These are phyloP conservation scores for Lasioglossum villosulum DNA, from an alignment of 2,888 invertebrate species.

Conservation along the genomic window DNA sequence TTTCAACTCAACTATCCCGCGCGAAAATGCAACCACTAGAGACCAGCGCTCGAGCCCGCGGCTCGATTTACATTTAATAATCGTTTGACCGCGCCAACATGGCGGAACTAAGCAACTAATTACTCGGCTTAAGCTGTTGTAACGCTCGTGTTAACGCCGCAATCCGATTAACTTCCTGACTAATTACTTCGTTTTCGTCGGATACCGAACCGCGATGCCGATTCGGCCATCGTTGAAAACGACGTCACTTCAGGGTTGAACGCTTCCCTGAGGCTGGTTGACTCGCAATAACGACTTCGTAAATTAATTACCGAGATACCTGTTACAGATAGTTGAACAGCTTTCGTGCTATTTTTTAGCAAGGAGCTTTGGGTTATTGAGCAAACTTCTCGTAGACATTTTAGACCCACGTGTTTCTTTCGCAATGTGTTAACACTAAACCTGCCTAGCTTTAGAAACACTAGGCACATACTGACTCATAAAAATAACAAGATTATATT, in stretches of 20 bases:
- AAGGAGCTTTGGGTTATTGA: not conserved
- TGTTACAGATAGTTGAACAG: not conserved
- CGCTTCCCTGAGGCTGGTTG: not conserved
- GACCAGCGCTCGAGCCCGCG: not conserved
- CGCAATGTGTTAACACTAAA: no score
- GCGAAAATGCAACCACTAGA: not conserved
- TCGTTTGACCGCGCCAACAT: slow-evolving; percentile 36
- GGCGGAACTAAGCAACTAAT: slow-evolving; percentile 53
- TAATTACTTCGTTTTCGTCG: slow-evolving; percentile 35
- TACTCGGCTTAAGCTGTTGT: slow-evolving; percentile 22
- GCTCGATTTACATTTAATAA: slow-evolving; percentile 51
- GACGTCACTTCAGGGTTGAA: not conserved
- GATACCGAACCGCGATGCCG: not conserved
- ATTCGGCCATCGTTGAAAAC: not conserved
- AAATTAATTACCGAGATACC: not conserved
- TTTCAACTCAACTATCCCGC: not conserved
- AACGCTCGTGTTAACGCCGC: slow-evolving; percentile 49
- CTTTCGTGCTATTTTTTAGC: not conserved
- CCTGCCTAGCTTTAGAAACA: no score
- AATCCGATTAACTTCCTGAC: slow-evolving; percentile 27
- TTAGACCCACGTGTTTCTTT: not conserved
- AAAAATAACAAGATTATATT: no score
- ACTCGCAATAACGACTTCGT: not conserved
- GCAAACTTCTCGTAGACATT: no score
- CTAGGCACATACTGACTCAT: no score